Base-by-base conservation (phyloP, 2,888 invertebrate species). In the Drosophila stalkeri region DNA sequence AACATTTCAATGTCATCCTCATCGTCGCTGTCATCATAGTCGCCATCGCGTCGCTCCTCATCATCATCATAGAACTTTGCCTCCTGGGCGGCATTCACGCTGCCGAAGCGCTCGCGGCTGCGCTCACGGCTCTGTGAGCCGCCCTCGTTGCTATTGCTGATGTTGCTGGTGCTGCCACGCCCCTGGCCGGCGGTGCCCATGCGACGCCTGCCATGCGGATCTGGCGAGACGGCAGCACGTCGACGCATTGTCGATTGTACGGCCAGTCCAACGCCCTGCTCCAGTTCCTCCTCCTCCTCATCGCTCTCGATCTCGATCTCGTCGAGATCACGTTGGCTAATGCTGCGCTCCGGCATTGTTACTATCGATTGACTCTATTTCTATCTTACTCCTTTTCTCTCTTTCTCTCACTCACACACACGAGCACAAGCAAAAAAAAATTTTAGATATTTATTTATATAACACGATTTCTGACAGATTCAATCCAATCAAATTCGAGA, bases 291-390 rank as follows among this genome's bases (percentile, higher is more conserved):
- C 20, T 91, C 90, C 79, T 93, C 92, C 47, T 92, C 93, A 43
- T 92, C 92, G 72, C 90, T 91, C 70, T 92, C 92, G 65, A 92
- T 84, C 72, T 91, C 92, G 59, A 92, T 90, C 70, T 90, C 92
- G 43, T 89, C 90, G 18, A 85, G 60, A 63, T 89, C 90, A 27
- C 89, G 90, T 66, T 85, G 82, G 66, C 80, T 82, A 20, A 81
- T 79, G 62, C 86, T 84, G 0, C 84, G 82, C 76, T 90, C 91
- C 64, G 91, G 92, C 92, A 91, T 91, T 41, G 20, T 72, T 54
- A 14, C 16, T 35, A 12, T 39, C 14, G 31, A 12, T 27, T 20
- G 20, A 12, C 44, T 44, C 14, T 20, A 46, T 41, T 16, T 43
- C 46, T 37, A 14, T 14, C 37, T 37, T 6, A 2, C 16, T 37